phyloP scores from a whole-genome alignment of 2,113 vertebrate genomes.

The Bucco capensis region DNA sequence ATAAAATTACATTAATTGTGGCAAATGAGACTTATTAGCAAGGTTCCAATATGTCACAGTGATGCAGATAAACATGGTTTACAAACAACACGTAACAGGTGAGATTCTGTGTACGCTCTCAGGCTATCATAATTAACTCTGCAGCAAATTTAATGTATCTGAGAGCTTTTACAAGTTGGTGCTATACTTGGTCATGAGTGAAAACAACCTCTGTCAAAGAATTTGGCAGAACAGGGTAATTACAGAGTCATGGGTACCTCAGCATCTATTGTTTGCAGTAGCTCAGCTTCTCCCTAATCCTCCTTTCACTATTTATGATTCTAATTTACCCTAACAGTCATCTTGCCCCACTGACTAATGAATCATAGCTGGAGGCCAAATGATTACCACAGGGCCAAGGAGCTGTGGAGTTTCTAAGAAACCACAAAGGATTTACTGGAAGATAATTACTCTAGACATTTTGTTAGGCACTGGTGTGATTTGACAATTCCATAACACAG shows the following conservation, averaged over 20 bases:
- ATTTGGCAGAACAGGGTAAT: neutral
- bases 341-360: neutral
- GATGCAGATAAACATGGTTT: neutral
- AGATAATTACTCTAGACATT: slow-evolving; percentile 17
- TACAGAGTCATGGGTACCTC: neutral
- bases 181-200: neutral
- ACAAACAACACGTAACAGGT: neutral
- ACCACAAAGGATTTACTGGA: neutral
- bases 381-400: neutral
- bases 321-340: neutral
- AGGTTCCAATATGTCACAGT: neutral
- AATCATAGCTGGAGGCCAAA: slow-evolving; percentile 1
- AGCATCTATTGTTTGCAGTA: neutral
- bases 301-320: neutral
- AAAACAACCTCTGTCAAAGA: neutral
- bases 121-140: neutral
- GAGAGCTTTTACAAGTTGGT: neutral
- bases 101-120: neutral
- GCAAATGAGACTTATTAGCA: neutral
- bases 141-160: neutral
- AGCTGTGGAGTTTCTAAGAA: neutral
- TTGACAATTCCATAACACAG: neutral
- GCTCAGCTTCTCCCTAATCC: neutral
- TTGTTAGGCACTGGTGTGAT: neutral
- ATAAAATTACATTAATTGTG: slow-evolving; percentile 24